Evolutionary conservation across 2,888 invertebrate genomes (phyloP).

Genomic region (Melanophora roralis): DNA sequence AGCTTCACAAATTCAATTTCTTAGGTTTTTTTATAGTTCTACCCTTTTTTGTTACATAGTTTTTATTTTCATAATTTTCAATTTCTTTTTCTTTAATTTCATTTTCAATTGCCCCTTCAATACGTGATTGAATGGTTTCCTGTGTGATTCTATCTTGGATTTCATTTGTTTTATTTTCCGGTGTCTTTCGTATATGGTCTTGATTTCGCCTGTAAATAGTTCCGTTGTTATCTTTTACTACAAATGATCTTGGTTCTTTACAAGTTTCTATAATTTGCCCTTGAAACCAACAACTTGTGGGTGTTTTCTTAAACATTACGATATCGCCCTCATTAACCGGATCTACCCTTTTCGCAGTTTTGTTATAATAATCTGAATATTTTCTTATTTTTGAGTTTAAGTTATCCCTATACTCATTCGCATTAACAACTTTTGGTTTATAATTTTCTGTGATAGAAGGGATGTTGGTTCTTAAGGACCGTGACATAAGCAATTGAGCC

Average conservation of each 20-base stretch:
- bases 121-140: no score
- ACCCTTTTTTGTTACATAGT: constrained; percentile 11
- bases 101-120: no score
- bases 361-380: constrained; percentile 16
- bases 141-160: neutral
- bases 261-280: constrained; percentile 17
- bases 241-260: constrained; percentile 16
- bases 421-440: neutral
- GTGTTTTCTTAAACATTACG: constrained; percentile 21
- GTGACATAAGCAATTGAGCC: constrained; percentile 39
- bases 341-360: neutral
- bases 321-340: neutral
- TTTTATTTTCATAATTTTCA: neutral
- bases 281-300: constrained; percentile 24
- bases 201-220: constrained; percentile 21
- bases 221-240: constrained; percentile 18
- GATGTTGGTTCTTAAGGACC: neutral
- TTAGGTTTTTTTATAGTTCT: constrained; percentile 8
- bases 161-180: constrained; percentile 6
- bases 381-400: constrained; percentile 11
- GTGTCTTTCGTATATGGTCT: constrained; percentile 13
- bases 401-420: neutral
- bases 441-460: neutral
- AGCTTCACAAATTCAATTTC: neutral
- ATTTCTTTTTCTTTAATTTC: neutral